Conservation (phyloP, 2,888 invertebrate species). For the Limenitis camilla region DNA sequence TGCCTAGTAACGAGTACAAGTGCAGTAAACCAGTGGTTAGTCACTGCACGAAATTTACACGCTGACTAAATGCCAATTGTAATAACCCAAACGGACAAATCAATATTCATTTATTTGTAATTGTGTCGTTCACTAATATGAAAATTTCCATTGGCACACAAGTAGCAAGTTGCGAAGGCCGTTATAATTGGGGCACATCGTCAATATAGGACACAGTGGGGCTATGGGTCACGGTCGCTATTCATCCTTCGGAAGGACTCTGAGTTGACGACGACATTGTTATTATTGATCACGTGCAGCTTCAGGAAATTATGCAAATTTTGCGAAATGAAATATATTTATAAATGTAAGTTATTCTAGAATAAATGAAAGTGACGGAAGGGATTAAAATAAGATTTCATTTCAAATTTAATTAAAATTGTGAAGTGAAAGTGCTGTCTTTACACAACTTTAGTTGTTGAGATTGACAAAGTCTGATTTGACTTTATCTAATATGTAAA, state of each 20-base stretch:
- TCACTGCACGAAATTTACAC: too few relatives aligned
- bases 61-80: too few relatives aligned
- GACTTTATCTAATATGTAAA: too few relatives aligned
- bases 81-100: background rate
- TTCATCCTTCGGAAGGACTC: constrained; percentile 17
- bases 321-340: constrained; percentile 30
- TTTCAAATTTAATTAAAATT: too few relatives aligned
- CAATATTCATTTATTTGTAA: background rate
- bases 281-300: constrained; percentile 26
- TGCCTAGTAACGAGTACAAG: too few relatives aligned
- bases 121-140: background rate
- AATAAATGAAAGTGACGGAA: background rate
- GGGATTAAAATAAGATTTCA: too few relatives aligned
- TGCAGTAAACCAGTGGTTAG: too few relatives aligned
- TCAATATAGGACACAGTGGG: constrained; percentile 47
- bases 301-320: constrained; percentile 26
- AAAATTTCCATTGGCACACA: constrained; percentile 38
- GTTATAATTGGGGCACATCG: constrained; percentile 58
- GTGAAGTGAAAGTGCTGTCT: too few relatives aligned
- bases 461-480: too few relatives aligned
- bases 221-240: constrained; percentile 54
- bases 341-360: constrained; percentile 21
- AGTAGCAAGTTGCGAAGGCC: constrained; percentile 41
- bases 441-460: too few relatives aligned
- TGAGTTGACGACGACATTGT: constrained; percentile 21